Evolutionary conservation across 2,113 vertebrate species (phyloP).

Genomic region (Macaca fascicularis): T2T-MFA8v1.1 NC_088386.1:41253501-41254000

Average conservation of each 20-base stretch:
- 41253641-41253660: not conserved
- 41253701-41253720: not conserved
- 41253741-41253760: not conserved
- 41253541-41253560: not conserved
- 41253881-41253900: not conserved
- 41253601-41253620: not conserved
- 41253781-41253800: not conserved
- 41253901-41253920: not conserved
- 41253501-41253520: not conserved
- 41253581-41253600: not conserved
- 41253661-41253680: not conserved
- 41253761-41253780: not conserved
- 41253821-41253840: not conserved
- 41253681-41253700: not conserved
- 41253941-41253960: not conserved
- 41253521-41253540: not conserved
- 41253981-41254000: not conserved
- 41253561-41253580: not conserved
- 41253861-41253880: not conserved
- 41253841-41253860: not conserved
- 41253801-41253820: not conserved
- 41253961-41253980: not conserved
- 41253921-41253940: not conserved
- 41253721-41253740: not conserved
- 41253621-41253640: not conserved